Conservation (phyloP, 1,140 invertebrate species). For the Tetramorium simillimum region DNA sequence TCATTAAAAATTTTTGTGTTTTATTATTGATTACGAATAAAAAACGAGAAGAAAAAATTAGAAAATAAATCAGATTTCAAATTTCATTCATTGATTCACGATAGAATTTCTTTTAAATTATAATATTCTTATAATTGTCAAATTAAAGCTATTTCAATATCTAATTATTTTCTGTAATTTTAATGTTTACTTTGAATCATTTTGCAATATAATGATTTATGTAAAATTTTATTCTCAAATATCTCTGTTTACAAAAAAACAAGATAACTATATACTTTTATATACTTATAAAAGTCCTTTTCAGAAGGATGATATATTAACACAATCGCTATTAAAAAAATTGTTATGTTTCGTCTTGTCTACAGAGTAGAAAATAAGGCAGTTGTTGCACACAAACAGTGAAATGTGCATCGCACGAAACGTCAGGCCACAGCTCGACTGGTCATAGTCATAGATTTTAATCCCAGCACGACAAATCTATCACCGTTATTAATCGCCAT, state of each 20-base stretch:
- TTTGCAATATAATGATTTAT: neutral
- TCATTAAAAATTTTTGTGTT: neutral
- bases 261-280: neutral
- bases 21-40: neutral
- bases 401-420: neutral
- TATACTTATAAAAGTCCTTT: neutral
- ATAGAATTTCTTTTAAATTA: neutral
- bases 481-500: conserved; percentile 44
- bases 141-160: neutral
- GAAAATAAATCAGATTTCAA: neutral
- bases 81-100: neutral
- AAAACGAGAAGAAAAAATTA: neutral
- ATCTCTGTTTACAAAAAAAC: neutral
- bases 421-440: neutral
- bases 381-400: neutral
- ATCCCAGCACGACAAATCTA: conserved; percentile 34
- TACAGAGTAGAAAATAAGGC: neutral
- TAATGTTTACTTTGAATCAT: too few species aligned
- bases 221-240: conserved; percentile 1
- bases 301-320: neutral
- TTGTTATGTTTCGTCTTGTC: neutral
- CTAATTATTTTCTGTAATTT: too few species aligned
- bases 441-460: conserved; percentile 22
- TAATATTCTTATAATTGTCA: neutral
- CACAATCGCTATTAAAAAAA: neutral